Evolutionary conservation across 2,113 vertebrate species (phyloP).

Genomic region (Arothron firmamentum): DNA sequence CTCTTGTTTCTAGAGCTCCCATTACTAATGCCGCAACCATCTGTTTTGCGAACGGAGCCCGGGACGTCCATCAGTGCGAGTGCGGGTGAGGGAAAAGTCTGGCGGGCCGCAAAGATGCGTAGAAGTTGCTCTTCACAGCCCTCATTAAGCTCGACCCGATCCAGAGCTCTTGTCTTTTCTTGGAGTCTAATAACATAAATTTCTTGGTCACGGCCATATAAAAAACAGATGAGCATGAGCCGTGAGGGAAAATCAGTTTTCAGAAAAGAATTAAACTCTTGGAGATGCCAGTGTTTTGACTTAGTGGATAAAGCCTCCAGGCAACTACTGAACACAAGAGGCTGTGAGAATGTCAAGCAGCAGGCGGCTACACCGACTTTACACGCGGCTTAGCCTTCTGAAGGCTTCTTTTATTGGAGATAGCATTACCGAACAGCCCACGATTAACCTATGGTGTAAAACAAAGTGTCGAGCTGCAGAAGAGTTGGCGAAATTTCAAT

Average conservation of each 20-base stretch:
- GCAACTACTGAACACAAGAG: conserved; percentile 45
- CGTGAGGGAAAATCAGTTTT: conserved; percentile 44
- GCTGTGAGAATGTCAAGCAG: conserved; percentile 62
- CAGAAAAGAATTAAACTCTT: conserved; percentile 54
- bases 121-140: conserved; percentile 30
- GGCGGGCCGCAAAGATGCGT: conserved; percentile 24
- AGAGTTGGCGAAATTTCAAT: conserved; percentile 33
- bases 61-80: conserved; percentile 30
- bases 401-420: conserved; percentile 46
- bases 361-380: conserved; percentile 51
- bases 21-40: conserved; percentile 46
- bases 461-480: conserved; percentile 29
- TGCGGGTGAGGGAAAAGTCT: conserved; percentile 26
- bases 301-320: conserved; percentile 63
- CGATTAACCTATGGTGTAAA: conserved; percentile 34
- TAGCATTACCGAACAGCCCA: conserved; percentile 28
- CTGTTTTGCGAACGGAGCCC: conserved; percentile 37
- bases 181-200: conserved; percentile 50
- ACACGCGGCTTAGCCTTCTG: conserved; percentile 49
- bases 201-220: conserved; percentile 54
- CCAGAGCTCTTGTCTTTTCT: conserved; percentile 46
- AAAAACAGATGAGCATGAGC: conserved; percentile 59
- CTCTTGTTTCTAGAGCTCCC: conserved; percentile 36
- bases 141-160: conserved; percentile 46
- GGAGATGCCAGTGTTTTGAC: conserved; percentile 68